Evolutionary conservation across 2,888 invertebrate genomes (phyloP), one percentile per base, ranked within the genome.

Genomic region (Coleophora deauratella): DNA sequence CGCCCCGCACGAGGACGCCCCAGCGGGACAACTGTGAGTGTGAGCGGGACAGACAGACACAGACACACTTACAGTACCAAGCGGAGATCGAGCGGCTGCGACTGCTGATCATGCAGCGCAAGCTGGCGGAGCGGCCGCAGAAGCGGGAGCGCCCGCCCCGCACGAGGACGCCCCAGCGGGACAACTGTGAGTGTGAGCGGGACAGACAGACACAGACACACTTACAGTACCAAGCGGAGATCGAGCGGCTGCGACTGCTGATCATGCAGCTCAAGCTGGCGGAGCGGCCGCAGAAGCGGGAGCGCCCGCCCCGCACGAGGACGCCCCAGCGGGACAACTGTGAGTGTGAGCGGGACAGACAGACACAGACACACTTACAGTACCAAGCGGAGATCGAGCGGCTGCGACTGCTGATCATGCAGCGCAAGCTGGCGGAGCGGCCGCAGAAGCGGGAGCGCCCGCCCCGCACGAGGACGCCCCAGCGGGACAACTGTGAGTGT

Each of bases 181-280:
- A 55, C 37, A 55, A 52, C 52, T 55, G 63, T 63, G 35, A 50
- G 55, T 54, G 30, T 33, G n/a, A n/a, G n/a, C n/a, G n/a, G n/a
- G n/a, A n/a, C n/a, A n/a, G n/a, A n/a, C n/a, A n/a, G n/a, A n/a
- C n/a, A n/a, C n/a, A n/a, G n/a, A n/a, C n/a, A n/a, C n/a, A n/a
- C n/a, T n/a, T n/a, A n/a, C n/a, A 98, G 71, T 97, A 98, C 78
- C 98, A 99, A 72, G 93, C 95, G 50, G 97, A 98, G 86, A 97
- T 98, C 68, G 92, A 93, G 59, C 87, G 95, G 7, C 86, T 93
- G 50, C 79, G 89, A 35, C 59, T 62, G 47, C 77, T 79, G 68
- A 79, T 81, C 62, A 75, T 62, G 72, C 86, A 66, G 67, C 72
- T 70, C 49, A 76, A 60, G 66, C 77, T 59, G 21, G 52, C 33